Evolutionary conservation across 2,113 vertebrate species (phyloP).

Genomic region (Peromyscus leucopus): DNA sequence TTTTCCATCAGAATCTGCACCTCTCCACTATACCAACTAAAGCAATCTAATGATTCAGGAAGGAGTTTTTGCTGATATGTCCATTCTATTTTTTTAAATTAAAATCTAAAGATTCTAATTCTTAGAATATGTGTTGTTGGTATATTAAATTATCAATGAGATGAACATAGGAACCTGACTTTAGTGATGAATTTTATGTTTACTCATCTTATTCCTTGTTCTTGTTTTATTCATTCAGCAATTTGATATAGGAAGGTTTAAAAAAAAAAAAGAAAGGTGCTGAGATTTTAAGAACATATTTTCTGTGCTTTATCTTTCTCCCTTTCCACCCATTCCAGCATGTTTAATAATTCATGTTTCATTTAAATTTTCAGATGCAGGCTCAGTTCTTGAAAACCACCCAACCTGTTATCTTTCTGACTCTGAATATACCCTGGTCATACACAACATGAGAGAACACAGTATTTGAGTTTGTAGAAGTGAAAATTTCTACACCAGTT

Average conservation of each 20-base stretch:
- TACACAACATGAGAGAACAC: not conserved
- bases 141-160: conserved; percentile 69
- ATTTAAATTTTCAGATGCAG: not conserved
- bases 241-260: not conserved
- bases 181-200: conserved; percentile 63
- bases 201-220: not conserved
- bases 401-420: not conserved
- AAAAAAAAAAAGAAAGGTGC: no score
- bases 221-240: conserved; percentile 60
- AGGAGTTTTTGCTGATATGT: not conserved
- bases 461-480: not conserved
- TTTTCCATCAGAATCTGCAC: not conserved
- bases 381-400: conserved; percentile 18
- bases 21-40: not conserved
- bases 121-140: conserved; percentile 56
- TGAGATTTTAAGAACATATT: not conserved
- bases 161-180: conserved; percentile 63
- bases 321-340: not conserved
- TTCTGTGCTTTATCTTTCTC: conserved; percentile 15
- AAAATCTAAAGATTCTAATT: conserved; percentile 69
- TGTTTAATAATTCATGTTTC: not conserved
- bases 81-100: conserved; percentile 21
- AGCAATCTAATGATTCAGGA: not conserved
- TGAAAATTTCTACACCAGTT: not conserved
- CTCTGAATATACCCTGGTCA: not conserved